Conservation (phyloP, 1,140 invertebrate genomes). For the Drosophila lacertosa region DNA sequence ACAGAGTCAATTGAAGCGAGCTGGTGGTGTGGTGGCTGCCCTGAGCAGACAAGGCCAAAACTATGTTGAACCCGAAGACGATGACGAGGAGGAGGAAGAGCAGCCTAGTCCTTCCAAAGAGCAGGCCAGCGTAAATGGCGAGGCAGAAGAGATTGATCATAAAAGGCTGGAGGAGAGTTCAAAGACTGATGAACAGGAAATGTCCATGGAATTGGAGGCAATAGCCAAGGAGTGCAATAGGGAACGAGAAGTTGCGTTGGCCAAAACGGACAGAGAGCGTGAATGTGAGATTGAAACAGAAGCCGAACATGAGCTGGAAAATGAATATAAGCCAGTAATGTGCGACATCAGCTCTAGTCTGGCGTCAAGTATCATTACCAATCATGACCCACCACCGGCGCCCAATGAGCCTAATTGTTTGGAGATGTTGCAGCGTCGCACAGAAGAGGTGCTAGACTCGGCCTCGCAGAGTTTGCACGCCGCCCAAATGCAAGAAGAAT, state of each 20-base stretch:
- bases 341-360: slow-evolving; percentile 87
- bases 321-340: slow-evolving; percentile 60
- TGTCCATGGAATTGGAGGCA: slow-evolving; percentile 3
- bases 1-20: slow-evolving; percentile 90
- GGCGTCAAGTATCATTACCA: slow-evolving; percentile 94
- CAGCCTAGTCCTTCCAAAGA: slow-evolving; percentile 14
- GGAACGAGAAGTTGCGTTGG: neutral
- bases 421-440: slow-evolving; percentile 95
- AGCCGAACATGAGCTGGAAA: slow-evolving; percentile 19
- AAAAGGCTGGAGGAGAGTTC: slow-evolving; percentile 54
- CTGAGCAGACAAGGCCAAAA: slow-evolving; percentile 35
- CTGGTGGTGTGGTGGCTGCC: slow-evolving; percentile 53
- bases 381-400: slow-evolving; percentile 90
- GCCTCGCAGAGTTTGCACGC: slow-evolving; percentile 94
- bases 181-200: slow-evolving; percentile 65
- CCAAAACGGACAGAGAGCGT: neutral
- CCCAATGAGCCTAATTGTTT: slow-evolving; percentile 92
- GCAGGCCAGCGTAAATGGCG: slow-evolving; percentile 16
- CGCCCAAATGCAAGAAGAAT: slow-evolving; percentile 93
- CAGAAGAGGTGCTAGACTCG: slow-evolving; percentile 95
- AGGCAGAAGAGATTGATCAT: slow-evolving; percentile 10
- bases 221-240: slow-evolving; percentile 39
- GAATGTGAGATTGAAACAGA: slow-evolving; percentile 21
- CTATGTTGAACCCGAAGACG: slow-evolving; percentile 16
- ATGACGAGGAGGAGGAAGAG: slow-evolving; percentile 38